Conservation (phyloP, 1,140 invertebrate genomes). For the Frieseomelitta varia region DNA sequence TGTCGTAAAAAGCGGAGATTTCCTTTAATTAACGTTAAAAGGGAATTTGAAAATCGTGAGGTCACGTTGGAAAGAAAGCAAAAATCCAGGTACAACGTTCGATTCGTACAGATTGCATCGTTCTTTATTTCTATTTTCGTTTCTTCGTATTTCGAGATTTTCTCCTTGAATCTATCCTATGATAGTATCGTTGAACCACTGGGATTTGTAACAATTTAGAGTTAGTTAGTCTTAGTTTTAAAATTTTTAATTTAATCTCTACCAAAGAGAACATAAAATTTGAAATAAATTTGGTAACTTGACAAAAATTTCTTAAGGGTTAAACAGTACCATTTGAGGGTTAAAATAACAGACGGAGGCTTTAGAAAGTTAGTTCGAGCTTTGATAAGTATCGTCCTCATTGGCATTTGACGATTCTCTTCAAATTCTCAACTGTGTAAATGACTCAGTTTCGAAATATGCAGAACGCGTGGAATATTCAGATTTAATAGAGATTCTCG, state of each 20-base stretch:
- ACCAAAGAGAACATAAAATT: no score
- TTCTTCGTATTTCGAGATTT: no score
- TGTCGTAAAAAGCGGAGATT: slow-evolving; percentile 46
- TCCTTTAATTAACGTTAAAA: slow-evolving; percentile 45
- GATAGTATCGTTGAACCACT: no score
- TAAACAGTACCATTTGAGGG: no score
- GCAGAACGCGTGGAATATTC: slow-evolving; percentile 58
- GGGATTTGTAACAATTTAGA: no score
- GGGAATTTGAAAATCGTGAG: slow-evolving; percentile 22
- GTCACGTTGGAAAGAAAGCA: not conserved
- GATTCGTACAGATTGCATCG: not conserved
- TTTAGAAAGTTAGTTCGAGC: not conserved
- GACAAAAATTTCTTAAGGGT: no score
- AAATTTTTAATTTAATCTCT: no score
- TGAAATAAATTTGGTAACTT: no score
- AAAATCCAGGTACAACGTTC: not conserved
- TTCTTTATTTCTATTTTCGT: not conserved
- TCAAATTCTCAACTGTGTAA: not conserved
- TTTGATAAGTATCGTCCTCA: not conserved
- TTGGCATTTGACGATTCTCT: not conserved
- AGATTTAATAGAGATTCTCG: slow-evolving; percentile 75
- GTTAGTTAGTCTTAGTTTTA: no score
- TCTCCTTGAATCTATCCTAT: no score
- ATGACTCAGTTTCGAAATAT: slow-evolving; percentile 2
- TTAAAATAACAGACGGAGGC: not conserved